Evolutionary conservation across 1,140 invertebrate genomes (phyloP), one percentile per base, ranked within the genome.

Genomic region (Trichonephila clavata): DNA sequence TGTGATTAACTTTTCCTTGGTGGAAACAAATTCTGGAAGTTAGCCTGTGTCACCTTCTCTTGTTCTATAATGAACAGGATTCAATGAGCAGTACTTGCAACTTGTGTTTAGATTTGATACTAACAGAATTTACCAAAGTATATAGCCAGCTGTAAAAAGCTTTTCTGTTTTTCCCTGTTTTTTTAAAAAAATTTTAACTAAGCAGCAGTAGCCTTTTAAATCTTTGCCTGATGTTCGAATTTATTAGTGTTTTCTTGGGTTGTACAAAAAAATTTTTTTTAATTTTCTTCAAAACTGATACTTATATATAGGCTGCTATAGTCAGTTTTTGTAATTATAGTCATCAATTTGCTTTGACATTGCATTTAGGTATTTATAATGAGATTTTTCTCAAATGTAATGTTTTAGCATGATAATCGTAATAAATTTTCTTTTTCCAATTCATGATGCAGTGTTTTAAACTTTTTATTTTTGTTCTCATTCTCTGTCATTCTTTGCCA

Each of bases 81-180:
- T 81, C 60, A 86, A 68, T 68, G 63, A 61, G 90, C 92, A 93
- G 90, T 92, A 93, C 92, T 92, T 93, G 92, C 77, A 86, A 93
- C 92, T 92, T 93, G 84, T 87, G 92, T 93, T 93, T 93, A 93
- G 92, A 93, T 93, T 93, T 93, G 92, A 93, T 93, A 93, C 92
- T 93, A 93, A 93, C 92, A 87, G 92, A 93, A 88, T 61, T 93
- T 93, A 93, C 92, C 92, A 93, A 93, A 93, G 92, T 93, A 80
- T 90, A 84, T 93, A 93, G 86, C 92, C 63, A 83, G 50, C 57
- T 80, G 68, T 71, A 90, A 65, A 83, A 93, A 87, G 92, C 92
- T 88, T 92, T 86, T 71, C 32, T 39, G 57, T 91, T 86, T 43
- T 63, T 14, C 65, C 71, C 18, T 50, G n/a, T 77, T 77, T 32